Conservation (phyloP, 2,888 invertebrate genomes). For the Platycheirus rosarum region DNA sequence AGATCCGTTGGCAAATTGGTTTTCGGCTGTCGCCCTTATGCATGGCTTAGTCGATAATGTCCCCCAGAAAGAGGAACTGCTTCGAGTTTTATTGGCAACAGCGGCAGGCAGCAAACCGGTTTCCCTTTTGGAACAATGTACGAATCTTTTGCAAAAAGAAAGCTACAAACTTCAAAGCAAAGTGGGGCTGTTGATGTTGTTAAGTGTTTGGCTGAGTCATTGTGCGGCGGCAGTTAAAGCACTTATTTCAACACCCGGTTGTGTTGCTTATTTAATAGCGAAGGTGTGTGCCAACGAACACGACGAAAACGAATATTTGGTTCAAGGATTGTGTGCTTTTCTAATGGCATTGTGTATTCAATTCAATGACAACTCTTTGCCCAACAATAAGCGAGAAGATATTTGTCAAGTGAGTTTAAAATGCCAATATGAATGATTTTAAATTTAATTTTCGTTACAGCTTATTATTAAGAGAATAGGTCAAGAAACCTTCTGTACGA, state of each 20-base stretch:
- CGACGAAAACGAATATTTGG: constrained; percentile 94
- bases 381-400: constrained; percentile 89
- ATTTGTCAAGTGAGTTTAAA: constrained; percentile 84
- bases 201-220: constrained; percentile 93
- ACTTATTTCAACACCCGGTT: constrained; percentile 90
- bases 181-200: constrained; percentile 94
- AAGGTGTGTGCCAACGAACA: constrained; percentile 92
- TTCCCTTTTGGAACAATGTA: constrained; percentile 94
- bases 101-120: constrained; percentile 92
- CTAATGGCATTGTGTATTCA: constrained; percentile 95
- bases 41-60: constrained; percentile 94
- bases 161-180: constrained; percentile 87
- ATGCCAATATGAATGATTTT: not conserved
- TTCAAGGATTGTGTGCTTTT: constrained; percentile 95
- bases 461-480: constrained; percentile 95
- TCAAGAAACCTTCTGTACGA: constrained; percentile 92
- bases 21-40: constrained; percentile 94
- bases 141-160: constrained; percentile 91
- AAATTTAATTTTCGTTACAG: constrained; percentile 68
- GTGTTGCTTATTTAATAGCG: constrained; percentile 92
- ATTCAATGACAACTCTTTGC: constrained; percentile 92
- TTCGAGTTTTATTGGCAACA: constrained; percentile 95
- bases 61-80: constrained; percentile 93
- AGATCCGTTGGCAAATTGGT: constrained; percentile 97
- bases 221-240: constrained; percentile 92